Conservation (phyloP, 2,113 vertebrate genomes). For the Alethe diademata region DNA sequence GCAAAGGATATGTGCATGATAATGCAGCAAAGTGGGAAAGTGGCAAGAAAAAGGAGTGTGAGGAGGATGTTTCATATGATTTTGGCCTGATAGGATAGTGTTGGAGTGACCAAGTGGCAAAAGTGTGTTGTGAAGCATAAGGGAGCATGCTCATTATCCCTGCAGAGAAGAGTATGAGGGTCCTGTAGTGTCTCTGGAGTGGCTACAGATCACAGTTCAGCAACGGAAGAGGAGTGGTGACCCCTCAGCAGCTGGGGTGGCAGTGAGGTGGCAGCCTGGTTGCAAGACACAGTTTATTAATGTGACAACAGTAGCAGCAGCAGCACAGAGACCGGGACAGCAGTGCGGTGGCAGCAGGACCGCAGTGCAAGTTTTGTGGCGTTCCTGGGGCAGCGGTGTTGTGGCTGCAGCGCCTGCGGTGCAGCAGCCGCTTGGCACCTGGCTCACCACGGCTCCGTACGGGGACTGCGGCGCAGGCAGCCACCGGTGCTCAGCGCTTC, state of each 20-base stretch:
- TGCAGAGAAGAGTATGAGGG: background rate
- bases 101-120: background rate
- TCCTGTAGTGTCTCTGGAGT: rapidly evolving
- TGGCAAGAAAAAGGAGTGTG: background rate
- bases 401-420: background rate
- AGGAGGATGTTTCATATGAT: background rate
- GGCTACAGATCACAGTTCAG: background rate
- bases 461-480: background rate
- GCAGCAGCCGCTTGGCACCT: background rate
- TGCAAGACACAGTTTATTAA: background rate
- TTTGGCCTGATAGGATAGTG: background rate
- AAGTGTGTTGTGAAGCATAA: background rate
- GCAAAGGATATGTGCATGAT: background rate
- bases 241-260: background rate
- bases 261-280: background rate
- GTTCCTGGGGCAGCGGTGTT: background rate
- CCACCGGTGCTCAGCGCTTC: rapidly evolving
- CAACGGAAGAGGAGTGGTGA: background rate
- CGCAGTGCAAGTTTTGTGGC: background rate
- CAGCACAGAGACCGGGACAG: background rate
- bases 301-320: background rate
- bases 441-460: rapidly evolving
- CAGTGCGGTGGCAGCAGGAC: background rate
- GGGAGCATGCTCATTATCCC: background rate
- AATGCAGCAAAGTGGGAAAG: background rate